Evolutionary conservation across 2,113 vertebrate species (phyloP), one percentile per base, ranked within the genome.

Genomic region (Tenrec ecaudatus): DNA sequence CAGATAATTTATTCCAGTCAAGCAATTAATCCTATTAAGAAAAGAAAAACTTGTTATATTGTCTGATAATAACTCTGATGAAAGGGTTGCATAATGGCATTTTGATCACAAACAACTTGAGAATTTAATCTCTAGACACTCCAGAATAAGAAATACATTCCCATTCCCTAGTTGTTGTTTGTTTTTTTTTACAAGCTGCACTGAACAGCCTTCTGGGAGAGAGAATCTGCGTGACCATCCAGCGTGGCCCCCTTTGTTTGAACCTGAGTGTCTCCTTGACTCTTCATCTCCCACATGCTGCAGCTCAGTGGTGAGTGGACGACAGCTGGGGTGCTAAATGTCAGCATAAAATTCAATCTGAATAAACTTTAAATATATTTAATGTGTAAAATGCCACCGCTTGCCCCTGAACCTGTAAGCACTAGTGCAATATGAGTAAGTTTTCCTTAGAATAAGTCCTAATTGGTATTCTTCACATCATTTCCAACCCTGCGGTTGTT

Each of bases 1-100:
- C 82, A 93, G 92, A 95, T 94, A 93, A 96, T 95, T 80, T 47
- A 90, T 86, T 96, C 71, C 86, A 68, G 77, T 92, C 88, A 80
- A 88, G 57, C 73, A 82, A 82, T 93, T 91, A 94, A 93, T 53
- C 43, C 33, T 47, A 23, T 79, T 38, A 86, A 86, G 25, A 93
- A 6, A 92, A 88, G 43, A 88, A 58, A 81, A 76, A 80, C 38
- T 68, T 95, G 80, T 83, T 60, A 19, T 84, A 81, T 75, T 93
- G 57, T 68, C 84, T 95, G 17, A 77, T 78, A 90, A 77, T 78
- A 64, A 93, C 29, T 87, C 29, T 75, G 92, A 87, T 81, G 62
- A 96, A 89, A 93, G 57, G 31, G 57, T 85, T 75, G 7, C 8
- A 23, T 84, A 86, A 84, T 80, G 78, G 43, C 81, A 87, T 94